Conservation (phyloP, 2,113 vertebrate genomes). For the Echinops telfairi region DNA sequence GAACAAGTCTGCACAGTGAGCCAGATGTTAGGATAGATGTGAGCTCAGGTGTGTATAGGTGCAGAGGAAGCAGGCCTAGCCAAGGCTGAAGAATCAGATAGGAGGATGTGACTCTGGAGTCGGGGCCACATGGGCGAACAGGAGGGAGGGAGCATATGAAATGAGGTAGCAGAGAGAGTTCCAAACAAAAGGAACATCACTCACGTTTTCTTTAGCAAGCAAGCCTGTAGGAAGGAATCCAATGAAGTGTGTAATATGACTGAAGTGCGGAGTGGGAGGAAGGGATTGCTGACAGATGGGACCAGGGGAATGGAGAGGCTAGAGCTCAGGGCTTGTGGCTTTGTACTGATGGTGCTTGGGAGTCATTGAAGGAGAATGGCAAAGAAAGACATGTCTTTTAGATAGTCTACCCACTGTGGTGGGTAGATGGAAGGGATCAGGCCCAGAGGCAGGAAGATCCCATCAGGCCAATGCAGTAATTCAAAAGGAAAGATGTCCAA, state of each 20-base stretch:
- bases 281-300: not conserved
- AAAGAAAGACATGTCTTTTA: not conserved
- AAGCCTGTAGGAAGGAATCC: not conserved
- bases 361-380: not conserved
- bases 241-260: not conserved
- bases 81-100: not conserved
- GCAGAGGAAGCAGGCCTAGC: not conserved
- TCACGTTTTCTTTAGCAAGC: not conserved
- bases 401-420: not conserved
- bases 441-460: not conserved
- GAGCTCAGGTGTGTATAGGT: not conserved
- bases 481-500: not conserved
- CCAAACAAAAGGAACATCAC: not conserved
- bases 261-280: not conserved
- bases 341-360: not conserved
- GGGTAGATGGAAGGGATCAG: not conserved
- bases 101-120: not conserved
- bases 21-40: accelerated
- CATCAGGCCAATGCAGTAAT: not conserved
- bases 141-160: accelerated
- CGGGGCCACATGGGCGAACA: not conserved
- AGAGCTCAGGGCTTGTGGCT: not conserved
- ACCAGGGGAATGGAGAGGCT: not conserved
- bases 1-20: not conserved
- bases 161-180: not conserved